Conservation (phyloP, 2,797 vertebrate genomes). For the Typhlichthys eigenmanni region DNA sequence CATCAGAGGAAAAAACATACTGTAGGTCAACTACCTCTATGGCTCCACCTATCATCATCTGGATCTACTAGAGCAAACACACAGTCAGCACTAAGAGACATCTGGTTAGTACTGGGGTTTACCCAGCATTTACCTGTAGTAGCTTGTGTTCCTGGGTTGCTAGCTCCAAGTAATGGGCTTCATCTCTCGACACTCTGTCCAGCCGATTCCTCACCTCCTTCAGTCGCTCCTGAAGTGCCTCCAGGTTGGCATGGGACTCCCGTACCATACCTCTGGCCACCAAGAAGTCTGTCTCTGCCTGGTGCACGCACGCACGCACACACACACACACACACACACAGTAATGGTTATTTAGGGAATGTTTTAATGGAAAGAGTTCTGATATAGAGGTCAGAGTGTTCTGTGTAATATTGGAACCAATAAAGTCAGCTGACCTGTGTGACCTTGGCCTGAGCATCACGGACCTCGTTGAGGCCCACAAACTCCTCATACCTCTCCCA, state of each 20-base stretch:
- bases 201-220: conserved; percentile 94
- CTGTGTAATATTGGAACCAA: too few species aligned
- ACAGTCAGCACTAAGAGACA: not conserved
- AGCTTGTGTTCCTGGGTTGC: conserved; percentile 93
- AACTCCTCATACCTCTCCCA: conserved; percentile 95
- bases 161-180: conserved; percentile 91
- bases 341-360: not conserved
- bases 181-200: conserved; percentile 92
- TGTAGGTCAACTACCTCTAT: too few species aligned
- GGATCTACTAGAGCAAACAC: too few species aligned
- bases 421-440: conserved; percentile 81
- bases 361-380: not conserved
- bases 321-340: conserved; percentile 9
- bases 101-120: not conserved
- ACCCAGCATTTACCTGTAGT: conserved; percentile 82
- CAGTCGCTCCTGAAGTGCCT: conserved; percentile 84
- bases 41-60: too few species aligned
- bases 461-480: conserved; percentile 92
- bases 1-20: too few species aligned
- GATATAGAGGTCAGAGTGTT: not conserved
- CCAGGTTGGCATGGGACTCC: conserved; percentile 85
- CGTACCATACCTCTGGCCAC: conserved; percentile 91
- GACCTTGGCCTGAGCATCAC: conserved; percentile 89
- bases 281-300: conserved; percentile 96
- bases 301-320: conserved; percentile 11